Evolutionary conservation across 2,888 invertebrate species (phyloP), one percentile per base, ranked within the genome.

Genomic region (Drosophila ustulata): DNA sequence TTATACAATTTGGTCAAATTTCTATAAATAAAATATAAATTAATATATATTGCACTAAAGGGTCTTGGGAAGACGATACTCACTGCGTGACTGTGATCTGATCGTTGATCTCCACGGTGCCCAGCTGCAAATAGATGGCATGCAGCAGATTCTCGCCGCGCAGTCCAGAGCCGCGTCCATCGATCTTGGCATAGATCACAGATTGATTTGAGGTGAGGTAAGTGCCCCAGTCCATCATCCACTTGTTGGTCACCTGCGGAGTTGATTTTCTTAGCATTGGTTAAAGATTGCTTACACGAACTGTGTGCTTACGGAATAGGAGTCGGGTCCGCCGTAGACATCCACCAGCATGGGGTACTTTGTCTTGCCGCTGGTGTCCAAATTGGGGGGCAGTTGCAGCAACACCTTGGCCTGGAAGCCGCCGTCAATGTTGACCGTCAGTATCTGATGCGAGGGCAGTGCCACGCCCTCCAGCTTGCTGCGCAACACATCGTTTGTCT

Each of bases 291-390:
- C n/a, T 18, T 11, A 0, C 9, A 3, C 9, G 4, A 32, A 8
- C 9, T 25, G 2, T 32, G 7, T 23, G 32, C 50, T 51, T 6
- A 98, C 98, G 87, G 96, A 94, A 86, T 96, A 96, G 0, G 97
- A 96, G 88, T 97, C 97, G 0, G 99, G 99, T 4, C 98, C 99
- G 4, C 96, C 98, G 91, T 99, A 97, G 94, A 97, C 97, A 90
- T 96, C 96, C 65, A 97, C 95, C 34, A 97, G 92, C 93, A 97
- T 94, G 0, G 97, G 97, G 89, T 97, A 96, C 89, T 97, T 92
- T 2, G 94, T 95, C 28, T 93, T 91, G 30, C 95, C 95, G 41
- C 94, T 94, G 50, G 93, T 93, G 90, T 95, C 95, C 71, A 96
- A 94, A 82, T 96, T 94, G 0, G 94, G 94, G 0, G 97, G 97